phyloP scores from a whole-genome alignment of 2,797 vertebrate genomes.

The Cynopterus sphinx region DNA sequence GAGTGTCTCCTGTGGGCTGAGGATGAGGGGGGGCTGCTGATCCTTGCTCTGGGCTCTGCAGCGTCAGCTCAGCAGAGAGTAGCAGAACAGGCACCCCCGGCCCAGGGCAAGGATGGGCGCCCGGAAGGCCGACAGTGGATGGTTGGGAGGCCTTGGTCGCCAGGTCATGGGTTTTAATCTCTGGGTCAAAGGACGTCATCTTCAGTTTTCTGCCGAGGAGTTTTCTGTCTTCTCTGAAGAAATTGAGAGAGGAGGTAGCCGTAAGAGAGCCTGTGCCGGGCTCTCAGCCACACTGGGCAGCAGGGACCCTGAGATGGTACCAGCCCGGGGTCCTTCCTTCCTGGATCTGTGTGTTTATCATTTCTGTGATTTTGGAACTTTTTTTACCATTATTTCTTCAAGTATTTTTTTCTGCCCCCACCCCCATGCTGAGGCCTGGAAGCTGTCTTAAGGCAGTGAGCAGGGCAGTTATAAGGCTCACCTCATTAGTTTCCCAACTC shows the following conservation, averaged over 20 bases:
- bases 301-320: background rate
- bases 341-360: background rate
- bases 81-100: background rate
- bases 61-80: background rate
- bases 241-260: background rate
- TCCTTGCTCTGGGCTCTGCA: background rate
- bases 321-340: background rate
- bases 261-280: background rate
- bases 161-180: background rate
- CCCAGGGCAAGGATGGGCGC: background rate
- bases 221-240: background rate
- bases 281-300: background rate
- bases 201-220: background rate
- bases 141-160: too few species aligned
- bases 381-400: background rate
- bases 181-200: background rate
- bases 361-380: background rate
- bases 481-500: background rate
- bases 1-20: background rate
- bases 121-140: rapidly evolving
- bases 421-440: too few species aligned
- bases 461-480: rapidly evolving
- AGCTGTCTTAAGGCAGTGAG: background rate
- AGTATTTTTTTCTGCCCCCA: background rate
- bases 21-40: background rate